Evolutionary conservation across 2,113 vertebrate species (phyloP).

Genomic region (Rallus limicola): DNA sequence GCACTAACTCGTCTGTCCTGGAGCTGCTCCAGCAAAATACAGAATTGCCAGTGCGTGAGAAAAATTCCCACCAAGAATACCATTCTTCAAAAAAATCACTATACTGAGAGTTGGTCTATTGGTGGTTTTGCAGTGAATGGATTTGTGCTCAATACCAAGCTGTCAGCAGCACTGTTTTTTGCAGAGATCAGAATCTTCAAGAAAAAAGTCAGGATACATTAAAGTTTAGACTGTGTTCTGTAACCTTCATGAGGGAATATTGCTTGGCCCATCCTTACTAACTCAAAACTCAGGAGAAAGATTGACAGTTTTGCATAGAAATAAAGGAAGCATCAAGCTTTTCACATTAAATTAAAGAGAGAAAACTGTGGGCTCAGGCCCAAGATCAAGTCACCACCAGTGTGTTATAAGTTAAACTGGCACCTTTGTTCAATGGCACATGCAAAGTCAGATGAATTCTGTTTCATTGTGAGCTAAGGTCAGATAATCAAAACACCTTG

Average conservation of each 20-base stretch:
- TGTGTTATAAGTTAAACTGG: not conserved
- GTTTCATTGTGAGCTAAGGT: not conserved
- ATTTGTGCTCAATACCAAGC: not conserved
- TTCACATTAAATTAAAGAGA: not conserved
- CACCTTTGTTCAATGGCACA: not conserved
- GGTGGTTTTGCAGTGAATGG: not conserved
- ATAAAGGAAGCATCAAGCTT: not conserved
- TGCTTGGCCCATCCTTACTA: not conserved
- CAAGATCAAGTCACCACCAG: not conserved
- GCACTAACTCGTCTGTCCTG: constrained; percentile 3
- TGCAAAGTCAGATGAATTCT: not conserved
- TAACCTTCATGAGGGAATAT: not conserved
- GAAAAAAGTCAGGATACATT: not conserved
- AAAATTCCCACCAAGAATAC: not conserved
- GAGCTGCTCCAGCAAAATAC: constrained; percentile 29
- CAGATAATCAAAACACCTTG: not conserved
- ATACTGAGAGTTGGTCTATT: not conserved
- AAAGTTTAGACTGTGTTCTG: not conserved
- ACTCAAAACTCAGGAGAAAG: not conserved
- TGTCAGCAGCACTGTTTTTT: not conserved
- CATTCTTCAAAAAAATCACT: not conserved
- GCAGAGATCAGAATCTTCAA: not conserved
- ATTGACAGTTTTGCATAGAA: not conserved
- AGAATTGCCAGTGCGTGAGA: not conserved
- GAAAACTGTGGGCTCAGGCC: not conserved